Base-by-base conservation (phyloP, 2,888 invertebrate species). In the Drosophila robusta region DNA sequence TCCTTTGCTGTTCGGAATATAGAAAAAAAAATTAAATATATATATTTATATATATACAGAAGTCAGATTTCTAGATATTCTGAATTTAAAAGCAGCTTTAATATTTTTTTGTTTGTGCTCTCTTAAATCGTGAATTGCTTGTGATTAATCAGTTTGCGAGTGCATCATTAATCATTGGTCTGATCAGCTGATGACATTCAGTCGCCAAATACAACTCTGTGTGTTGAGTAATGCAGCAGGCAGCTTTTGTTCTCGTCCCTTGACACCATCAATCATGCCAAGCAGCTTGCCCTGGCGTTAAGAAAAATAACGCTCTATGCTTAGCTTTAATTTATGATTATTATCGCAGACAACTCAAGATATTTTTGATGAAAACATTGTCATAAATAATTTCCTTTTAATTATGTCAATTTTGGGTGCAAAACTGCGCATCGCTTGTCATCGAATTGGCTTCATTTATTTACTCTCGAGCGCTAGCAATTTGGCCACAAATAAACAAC, bases 301-400 rank as follows among this genome's bases (percentile, higher is more conserved):
- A 1, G 4, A 14, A 6, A 34, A n/a, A n/a, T 8, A 22, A 12
- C 34, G 6, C 29, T 3, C n/a, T 41, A 18, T 24, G 38, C 50
- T 58, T 47, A 7, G 41, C 69, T 51, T 66, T 60, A 78, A 82
- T 82, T 82, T 84, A 87, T 84, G 87, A 64, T 77, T 68, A 80
- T 84, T 74, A 51, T 2, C 26, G 16, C 11, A 14, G 22, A 32
- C 45, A 46, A 29, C 11, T 26, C 14, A 38, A 36, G 32, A 60
- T 58, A 58, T 47, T 57, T 11, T 38, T 14, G 38, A 16, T 38
- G 47, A 46, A 70, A 60, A 54, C 62, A 26, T 34, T 70, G 16
- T 52, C 81, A 70, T 82, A 84, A 82, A 87, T 87, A 72, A 82
- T 84, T 50, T 75, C 51, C 49, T 70, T 84, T 87, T 80, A 78